A percentile compares a stretch with the other conserved stretches of the same genome.
phyloP scores from a whole-genome alignment of 1,140 invertebrate genomes.

The Hypothenemus hampei region DNA sequence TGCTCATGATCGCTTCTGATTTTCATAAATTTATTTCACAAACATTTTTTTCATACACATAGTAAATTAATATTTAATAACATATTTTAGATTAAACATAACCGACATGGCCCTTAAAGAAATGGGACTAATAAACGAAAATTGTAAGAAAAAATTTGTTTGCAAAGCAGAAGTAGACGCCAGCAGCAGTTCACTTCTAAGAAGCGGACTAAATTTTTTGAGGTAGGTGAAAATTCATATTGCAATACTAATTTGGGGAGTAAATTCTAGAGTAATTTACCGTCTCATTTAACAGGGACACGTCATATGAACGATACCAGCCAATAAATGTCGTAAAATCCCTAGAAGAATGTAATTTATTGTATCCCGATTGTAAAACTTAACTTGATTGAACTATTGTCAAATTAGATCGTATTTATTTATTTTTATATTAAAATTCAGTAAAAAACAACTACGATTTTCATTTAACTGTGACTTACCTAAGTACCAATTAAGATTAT shows the following conservation, averaged over 20 bases:
- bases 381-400: not conserved
- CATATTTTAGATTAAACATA: constrained; percentile 37
- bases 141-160: constrained; percentile 40
- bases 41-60: too few relatives aligned
- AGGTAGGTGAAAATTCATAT: constrained; percentile 29
- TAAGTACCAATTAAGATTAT: constrained; percentile 69
- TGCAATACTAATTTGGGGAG: not conserved
- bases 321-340: constrained; percentile 25
- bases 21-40: too few relatives aligned
- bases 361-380: constrained; percentile 30
- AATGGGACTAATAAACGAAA: constrained; percentile 34
- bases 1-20: too few relatives aligned
- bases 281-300: constrained; percentile 32
- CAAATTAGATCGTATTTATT: constrained; percentile 10
- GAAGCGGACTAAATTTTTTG: constrained; percentile 30
- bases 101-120: constrained; percentile 38
- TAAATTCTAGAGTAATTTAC: too few relatives aligned
- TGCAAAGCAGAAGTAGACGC: constrained; percentile 38
- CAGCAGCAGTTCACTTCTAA: constrained; percentile 29
- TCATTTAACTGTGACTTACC: constrained; percentile 44
- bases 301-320: constrained; percentile 35
- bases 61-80: not conserved
- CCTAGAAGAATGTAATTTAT: constrained; percentile 31
- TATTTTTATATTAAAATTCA: constrained; percentile 8
- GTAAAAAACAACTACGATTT: not conserved